Evolutionary conservation across 1,140 invertebrate genomes (phyloP), one percentile per base, ranked within the genome.

Genomic region (Euschistus heros): DNA sequence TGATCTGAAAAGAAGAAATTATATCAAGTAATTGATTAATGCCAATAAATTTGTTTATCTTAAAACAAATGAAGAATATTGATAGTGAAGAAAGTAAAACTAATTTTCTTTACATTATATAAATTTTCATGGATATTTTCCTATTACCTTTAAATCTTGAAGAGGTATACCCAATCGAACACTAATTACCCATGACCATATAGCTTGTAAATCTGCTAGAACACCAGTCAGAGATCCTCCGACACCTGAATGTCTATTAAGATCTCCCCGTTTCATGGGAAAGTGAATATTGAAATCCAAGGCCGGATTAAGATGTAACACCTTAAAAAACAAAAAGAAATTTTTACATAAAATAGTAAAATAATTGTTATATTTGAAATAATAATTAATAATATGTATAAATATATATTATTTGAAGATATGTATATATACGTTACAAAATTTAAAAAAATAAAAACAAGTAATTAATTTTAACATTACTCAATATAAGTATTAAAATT

Each of bases 271-370:
- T 72, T 81, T 81, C 67, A 92, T 89, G 14, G 94, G 94, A 78
- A 95, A 96, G 74, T 93, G 89, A 63, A 96, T 80, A 73, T 92
- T 91, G 72, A 87, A 96, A 63, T 84, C 77, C 54, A 83, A 79
- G 3, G 80, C 78, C 3, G 91, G 87, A 72, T 86, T 81, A 27
- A 92, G 75, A 70, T 85, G 82, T 4, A 96, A 75, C 42, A 89
- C 77, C 81, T 83, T 64, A 20, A 71, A 72, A 37, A 59, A 65
- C 2, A n/a, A 22, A 63, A 5, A 18, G n/a, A 22, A 8, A 50
- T 64, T 27, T 57, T 60, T 44, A 61, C 14, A 61, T 3, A 42
- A 33, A 42, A 30, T 30, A 30, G 27, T 2, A 7, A 30, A 30
- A 4, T 4, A 30, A 4, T 30, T 30, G 27, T 30, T n/a, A n/a